A percentile compares a stretch with the other conserved stretches of the same genome.
Conservation (phyloP, 2,888 invertebrate species). For the Hypercompe scribonia region DNA sequence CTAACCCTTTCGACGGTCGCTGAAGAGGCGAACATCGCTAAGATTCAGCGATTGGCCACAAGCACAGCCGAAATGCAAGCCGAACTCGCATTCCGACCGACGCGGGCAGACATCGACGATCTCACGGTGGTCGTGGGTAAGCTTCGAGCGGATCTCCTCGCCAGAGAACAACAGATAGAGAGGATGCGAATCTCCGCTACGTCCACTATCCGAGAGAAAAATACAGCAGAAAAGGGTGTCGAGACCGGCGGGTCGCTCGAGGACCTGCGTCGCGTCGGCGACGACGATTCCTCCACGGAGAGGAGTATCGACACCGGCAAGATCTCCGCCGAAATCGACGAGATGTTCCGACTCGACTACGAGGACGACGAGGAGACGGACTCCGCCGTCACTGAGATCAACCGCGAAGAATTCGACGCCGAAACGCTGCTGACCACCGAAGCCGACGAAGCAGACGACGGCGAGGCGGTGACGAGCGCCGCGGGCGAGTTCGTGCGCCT, state of each 20-base stretch:
- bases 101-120: constrained; percentile 86
- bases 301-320: constrained; percentile 67
- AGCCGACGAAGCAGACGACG: constrained; percentile 18
- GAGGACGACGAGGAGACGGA: constrained; percentile 80
- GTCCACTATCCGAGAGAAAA: constrained; percentile 42
- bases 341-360: constrained; percentile 80
- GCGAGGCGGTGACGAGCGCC: constrained; percentile 15
- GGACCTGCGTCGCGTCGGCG: constrained; percentile 48
- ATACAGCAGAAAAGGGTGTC: constrained; percentile 52
- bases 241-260: constrained; percentile 59
- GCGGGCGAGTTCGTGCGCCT: constrained; percentile 64
- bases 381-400: constrained; percentile 75
- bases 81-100: constrained; percentile 87
- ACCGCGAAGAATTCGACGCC: constrained; percentile 52
- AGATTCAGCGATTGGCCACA: constrained; percentile 85
- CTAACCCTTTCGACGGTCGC: constrained; percentile 79
- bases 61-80: constrained; percentile 84
- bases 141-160: constrained; percentile 68
- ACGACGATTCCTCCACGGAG: constrained; percentile 41
- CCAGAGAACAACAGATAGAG: constrained; percentile 57
- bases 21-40: constrained; percentile 86
- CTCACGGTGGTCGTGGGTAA: constrained; percentile 77
- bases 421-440: constrained; percentile 24
- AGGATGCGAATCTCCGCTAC: constrained; percentile 51
- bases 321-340: constrained; percentile 80